Percentiles rank a stretch among this genome's conserved stretches.
phyloP scores from a whole-genome alignment of 2,888 invertebrate genomes.

The Drosophila mimetica region DNA sequence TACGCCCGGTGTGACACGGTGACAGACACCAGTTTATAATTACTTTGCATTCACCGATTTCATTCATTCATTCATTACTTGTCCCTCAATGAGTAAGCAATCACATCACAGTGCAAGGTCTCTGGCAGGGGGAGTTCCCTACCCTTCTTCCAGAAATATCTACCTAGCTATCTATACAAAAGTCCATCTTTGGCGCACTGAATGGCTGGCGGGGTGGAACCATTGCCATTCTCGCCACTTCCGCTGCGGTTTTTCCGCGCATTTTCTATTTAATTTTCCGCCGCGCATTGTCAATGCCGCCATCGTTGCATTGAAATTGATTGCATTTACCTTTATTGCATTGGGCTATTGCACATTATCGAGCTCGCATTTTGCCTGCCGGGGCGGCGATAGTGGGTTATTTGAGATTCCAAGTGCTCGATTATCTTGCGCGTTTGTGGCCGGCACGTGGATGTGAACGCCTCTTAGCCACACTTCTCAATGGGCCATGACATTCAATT shows the following conservation, averaged over 20 bases:
- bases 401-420: slow-evolving; percentile 32
- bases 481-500: slow-evolving; percentile 44
- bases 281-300: slow-evolving; percentile 46
- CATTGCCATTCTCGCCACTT: slow-evolving; percentile 34
- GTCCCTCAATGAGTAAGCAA: slow-evolving; percentile 34
- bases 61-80: slow-evolving; percentile 59
- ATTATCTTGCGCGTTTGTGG: slow-evolving; percentile 12
- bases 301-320: slow-evolving; percentile 68
- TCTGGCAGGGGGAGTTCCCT: slow-evolving; percentile 3
- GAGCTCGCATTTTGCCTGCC: slow-evolving; percentile 29
- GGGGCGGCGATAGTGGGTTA: slow-evolving; percentile 3
- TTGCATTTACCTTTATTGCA: slow-evolving; percentile 54
- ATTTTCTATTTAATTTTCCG: slow-evolving; percentile 71
- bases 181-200: neutral
- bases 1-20: slow-evolving; percentile 51
- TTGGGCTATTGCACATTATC: slow-evolving; percentile 35
- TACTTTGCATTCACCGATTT: slow-evolving; percentile 51
- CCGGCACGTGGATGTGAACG: slow-evolving; percentile 38
- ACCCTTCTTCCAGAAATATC: slow-evolving; percentile 24
- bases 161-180: slow-evolving; percentile 10
- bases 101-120: slow-evolving; percentile 4
- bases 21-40: slow-evolving; percentile 13
- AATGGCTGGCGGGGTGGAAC: slow-evolving; percentile 11
- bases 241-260: slow-evolving; percentile 46
- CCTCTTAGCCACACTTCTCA: slow-evolving; percentile 35